A percentile compares a stretch with the other conserved stretches of the same genome.
Evolutionary conservation across 2,888 invertebrate genomes (phyloP).

Genomic region (Ormia ochracea): DNA sequence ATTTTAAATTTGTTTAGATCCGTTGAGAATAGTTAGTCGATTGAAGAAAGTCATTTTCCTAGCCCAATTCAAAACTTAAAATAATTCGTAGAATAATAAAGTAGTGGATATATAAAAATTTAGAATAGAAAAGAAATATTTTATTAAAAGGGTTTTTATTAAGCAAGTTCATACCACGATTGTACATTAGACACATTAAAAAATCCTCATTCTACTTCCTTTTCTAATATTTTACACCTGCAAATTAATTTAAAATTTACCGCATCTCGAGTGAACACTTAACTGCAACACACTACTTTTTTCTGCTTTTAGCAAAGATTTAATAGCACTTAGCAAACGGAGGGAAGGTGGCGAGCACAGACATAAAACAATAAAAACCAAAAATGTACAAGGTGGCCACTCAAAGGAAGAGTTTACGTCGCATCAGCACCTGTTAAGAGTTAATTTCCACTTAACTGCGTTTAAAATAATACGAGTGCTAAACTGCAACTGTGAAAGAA

Average conservation of each 20-base stretch:
- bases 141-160: slow-evolving; percentile 21
- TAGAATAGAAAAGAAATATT: neutral
- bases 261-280: slow-evolving; percentile 19
- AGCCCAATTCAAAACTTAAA: too few relatives aligned
- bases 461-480: slow-evolving; percentile 33
- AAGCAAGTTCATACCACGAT: neutral
- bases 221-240: neutral
- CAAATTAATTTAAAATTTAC: slow-evolving; percentile 52
- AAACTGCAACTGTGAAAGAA: neutral
- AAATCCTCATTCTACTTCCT: neutral
- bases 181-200: neutral
- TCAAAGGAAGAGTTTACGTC: slow-evolving; percentile 53
- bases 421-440: slow-evolving; percentile 57
- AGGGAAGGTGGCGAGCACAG: neutral
- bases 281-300: neutral
- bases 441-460: slow-evolving; percentile 52
- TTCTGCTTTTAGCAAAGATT: slow-evolving; percentile 23
- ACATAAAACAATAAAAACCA: neutral
- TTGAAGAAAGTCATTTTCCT: too few relatives aligned
- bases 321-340: slow-evolving; percentile 25
- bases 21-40: too few relatives aligned
- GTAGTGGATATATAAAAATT: neutral
- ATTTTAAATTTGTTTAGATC: too few relatives aligned
- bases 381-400: slow-evolving; percentile 42
- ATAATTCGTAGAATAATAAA: too few relatives aligned